Base-by-base conservation (phyloP, 2,113 vertebrate genomes). In the Limnothrissa miodon region DNA sequence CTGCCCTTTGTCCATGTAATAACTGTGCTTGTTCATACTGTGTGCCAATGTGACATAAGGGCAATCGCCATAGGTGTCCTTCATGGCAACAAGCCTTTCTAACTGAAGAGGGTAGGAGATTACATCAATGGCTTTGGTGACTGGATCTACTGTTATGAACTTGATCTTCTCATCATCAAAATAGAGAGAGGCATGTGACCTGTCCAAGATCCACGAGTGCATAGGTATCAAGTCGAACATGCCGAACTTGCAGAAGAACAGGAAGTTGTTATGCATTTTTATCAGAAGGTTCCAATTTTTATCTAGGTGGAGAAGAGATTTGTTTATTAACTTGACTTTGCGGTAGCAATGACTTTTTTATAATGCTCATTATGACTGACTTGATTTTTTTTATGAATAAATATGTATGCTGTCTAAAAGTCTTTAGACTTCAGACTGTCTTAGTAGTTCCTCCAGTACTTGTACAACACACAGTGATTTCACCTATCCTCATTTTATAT, bases 191-290 rank as follows among this genome's bases (percentile, higher is more conserved):
- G 21, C 59, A 56, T 19, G 17, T 19, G 19, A 5, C 19, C 13
- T 1, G 7, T 9, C 6, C 9, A 7, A 13, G 29, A 74, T 5
- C 66, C 66, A 74, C 3, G 0, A 5, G 1, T 0, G 10, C 25
- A 74, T 1, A 13, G 3, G 19, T 3, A 74, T 2, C 66, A 74
- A 15, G 13, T 74, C 10, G 1, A 29, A 17, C 66, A 74, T 13
- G 15, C 66, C 66, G 2, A 17, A 74, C 66, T 74, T 74, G 66
- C 66, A 74, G 66, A 17, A 74, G 66, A 74, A 74, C 25, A 74
- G 4, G 3, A 5, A 10, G 29, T 74, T 74, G 66, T 74, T 74
- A 4, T 3, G 1, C 66, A 74, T 74, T 29, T 36, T 33, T 36
- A 74, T 29, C 29, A 74, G 0, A 74, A 74, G 66, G 33, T 74